A percentile compares a stretch with the other conserved stretches of the same genome.
These are phyloP conservation scores for Eidolon helvum DNA, from an alignment of 2,113 vertebrate genomes.

Conservation along the genomic window DNA sequence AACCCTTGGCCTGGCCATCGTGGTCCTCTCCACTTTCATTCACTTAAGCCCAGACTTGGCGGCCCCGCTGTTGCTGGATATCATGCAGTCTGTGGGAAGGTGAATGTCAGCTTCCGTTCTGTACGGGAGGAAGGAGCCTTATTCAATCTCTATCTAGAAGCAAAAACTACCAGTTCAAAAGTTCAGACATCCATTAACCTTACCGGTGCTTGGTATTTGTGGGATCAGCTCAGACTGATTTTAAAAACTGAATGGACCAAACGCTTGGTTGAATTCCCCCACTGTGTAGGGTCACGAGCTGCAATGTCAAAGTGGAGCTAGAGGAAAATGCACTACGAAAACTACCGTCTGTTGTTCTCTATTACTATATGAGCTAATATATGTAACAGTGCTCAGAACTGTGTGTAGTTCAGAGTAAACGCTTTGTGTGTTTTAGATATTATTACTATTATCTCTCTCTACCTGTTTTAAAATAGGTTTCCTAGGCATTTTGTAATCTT, in stretches of 20 bases:
- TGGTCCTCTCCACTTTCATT: conserved; percentile 97
- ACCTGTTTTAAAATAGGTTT: background rate
- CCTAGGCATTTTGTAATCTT: background rate
- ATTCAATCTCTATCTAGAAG: background rate
- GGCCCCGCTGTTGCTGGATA: conserved; percentile 95
- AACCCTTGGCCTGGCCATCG: conserved; percentile 94
- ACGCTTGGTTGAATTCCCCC: background rate
- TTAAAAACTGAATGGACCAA: background rate
- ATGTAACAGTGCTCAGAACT: background rate
- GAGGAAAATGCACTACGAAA: background rate
- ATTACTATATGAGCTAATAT: background rate
- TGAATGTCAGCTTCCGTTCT: conserved; percentile 72
- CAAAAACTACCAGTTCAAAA: background rate
- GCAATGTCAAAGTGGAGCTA: background rate
- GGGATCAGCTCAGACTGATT: background rate
- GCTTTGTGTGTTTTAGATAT: background rate
- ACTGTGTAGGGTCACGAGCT: background rate
- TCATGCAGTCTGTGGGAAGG: conserved; percentile 99
- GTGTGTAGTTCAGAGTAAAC: background rate
- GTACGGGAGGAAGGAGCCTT: background rate
- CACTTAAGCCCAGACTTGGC: conserved; percentile 97
- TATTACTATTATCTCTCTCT: background rate
- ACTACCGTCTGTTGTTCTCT: background rate
- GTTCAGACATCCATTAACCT: background rate
- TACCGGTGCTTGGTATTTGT: background rate